phyloP scores from a whole-genome alignment of 2,888 invertebrate species.

The Rugalucina vietnamica region DNA sequence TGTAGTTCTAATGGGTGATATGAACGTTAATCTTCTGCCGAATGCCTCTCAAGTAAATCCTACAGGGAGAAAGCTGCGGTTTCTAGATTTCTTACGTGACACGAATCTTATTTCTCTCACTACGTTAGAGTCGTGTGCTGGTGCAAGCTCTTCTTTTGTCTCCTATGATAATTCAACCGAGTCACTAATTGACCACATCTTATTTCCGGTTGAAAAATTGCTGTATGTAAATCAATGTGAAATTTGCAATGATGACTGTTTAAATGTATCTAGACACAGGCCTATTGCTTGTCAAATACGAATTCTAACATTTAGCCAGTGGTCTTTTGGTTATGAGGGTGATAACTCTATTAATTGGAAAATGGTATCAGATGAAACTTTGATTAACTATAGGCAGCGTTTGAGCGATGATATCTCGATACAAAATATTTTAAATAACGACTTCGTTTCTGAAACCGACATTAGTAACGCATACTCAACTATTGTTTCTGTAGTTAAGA shows the following conservation, averaged over 20 bases:
- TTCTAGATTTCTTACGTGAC: not conserved
- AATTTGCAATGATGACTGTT: constrained; percentile 1
- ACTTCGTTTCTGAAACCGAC: not conserved
- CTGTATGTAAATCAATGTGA: not conserved
- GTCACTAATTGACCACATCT: constrained; percentile 12
- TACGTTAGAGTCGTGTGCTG: not conserved
- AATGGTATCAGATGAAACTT: not conserved
- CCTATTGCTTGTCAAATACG: not conserved
- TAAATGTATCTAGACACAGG: constrained; percentile 8
- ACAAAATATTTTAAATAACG: not conserved
- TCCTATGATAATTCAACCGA: constrained; percentile 5
- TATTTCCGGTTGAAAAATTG: not conserved
- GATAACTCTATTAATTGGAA: not conserved
- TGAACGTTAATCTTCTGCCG: not conserved
- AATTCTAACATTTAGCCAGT: not conserved
- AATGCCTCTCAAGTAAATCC: not conserved
- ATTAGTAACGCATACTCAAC: not conserved
- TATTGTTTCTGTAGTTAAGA: not conserved
- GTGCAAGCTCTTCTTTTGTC: not conserved
- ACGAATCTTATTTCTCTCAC: not conserved
- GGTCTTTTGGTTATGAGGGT: not conserved
- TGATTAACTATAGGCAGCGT: not conserved
- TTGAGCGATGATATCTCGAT: not conserved
- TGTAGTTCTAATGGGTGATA: constrained; percentile 1
- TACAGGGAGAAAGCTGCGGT: not conserved